Conservation (phyloP, 2,888 invertebrate genomes). For the Volucella inflata region DNA sequence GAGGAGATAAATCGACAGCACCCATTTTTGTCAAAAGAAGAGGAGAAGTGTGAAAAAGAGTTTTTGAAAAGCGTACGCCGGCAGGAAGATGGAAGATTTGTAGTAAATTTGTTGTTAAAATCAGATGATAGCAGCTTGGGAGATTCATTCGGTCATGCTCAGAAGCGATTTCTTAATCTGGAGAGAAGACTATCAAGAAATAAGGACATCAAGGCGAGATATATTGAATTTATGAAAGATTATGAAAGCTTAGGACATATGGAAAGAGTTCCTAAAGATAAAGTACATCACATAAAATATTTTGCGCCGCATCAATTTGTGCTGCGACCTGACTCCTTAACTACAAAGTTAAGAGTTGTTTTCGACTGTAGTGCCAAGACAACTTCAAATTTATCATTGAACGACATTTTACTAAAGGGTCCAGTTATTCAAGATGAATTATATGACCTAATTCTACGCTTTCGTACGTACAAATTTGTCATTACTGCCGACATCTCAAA, state of each 20-base stretch:
- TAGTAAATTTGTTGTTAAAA: not conserved
- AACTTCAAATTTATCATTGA: conserved; percentile 70
- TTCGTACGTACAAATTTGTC: conserved; percentile 8
- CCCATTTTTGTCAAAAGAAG: not conserved
- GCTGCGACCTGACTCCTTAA: conserved; percentile 1
- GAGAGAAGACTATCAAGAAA: conserved; percentile 3
- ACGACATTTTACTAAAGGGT: conserved; percentile 76
- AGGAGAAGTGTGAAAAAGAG: no score
- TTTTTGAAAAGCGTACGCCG: not conserved
- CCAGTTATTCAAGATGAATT: conserved; percentile 75
- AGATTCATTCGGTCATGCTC: conserved; percentile 4
- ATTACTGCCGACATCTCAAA: not conserved
- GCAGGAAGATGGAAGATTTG: conserved; percentile 11
- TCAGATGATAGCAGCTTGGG: not conserved
- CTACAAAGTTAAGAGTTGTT: no score
- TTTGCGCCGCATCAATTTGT: conserved; percentile 7
- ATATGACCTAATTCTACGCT: conserved; percentile 3
- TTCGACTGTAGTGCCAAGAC: conserved; percentile 52
- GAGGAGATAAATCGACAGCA: not conserved
- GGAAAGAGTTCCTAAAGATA: no score
- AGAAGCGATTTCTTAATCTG: conserved; percentile 1
- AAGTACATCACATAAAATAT: not conserved
- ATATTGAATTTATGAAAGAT: conserved; percentile 5
- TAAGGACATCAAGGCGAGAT: no score
- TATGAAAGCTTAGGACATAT: conserved; percentile 2